Evolutionary conservation across 2,888 invertebrate genomes (phyloP), one percentile per base, ranked within the genome.

Genomic region (Gryllus longicercus): DNA sequence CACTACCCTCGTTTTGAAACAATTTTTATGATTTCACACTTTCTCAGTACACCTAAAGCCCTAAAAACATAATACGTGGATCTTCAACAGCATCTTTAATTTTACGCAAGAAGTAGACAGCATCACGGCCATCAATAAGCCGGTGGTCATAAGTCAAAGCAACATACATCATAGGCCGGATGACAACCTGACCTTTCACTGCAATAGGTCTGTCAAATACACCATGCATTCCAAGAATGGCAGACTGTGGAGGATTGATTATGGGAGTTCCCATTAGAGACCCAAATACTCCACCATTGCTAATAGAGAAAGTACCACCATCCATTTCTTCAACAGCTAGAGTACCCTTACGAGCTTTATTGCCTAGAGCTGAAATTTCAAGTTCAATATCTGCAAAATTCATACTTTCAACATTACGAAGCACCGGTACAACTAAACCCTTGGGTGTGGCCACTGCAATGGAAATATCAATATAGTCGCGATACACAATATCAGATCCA

Each of bases 131-230:
- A 87, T 99, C 99, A 85, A 99, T 96, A 84, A 99, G 89, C 88
- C 99, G 93, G 88, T 99, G 99, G 89, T 99, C 99, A 87, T 99
- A 99, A 0, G 99, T 99, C 85, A 99, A 90, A 8, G 99, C 99
- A 82, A 99, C 91, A 88, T 97, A 98, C 99, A 99, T 99, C 97
- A 99, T 99, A n/a, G 99, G 99, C 83, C 97, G 92, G 85, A 99
- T 93, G 75, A 97, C 97, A 83, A 99, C 96, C 91, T 99, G 96
- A 88, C 98, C 98, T 87, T 97, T 97, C 81, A 97, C 85, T 2
- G 97, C 98, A 82, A 99, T 92, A 0, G 99, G 99, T 83, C 98
- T 90, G 82, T 99, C 98, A 84, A 98, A 96, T 84, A 96, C 96
- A 3, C 94, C 98, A 87, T 99, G 99, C 99, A 99, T 99, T 80